A percentile compares a stretch with the other conserved stretches of the same genome.
Conservation (phyloP, 2,888 invertebrate genomes). For the Dascillus cervinus region DNA sequence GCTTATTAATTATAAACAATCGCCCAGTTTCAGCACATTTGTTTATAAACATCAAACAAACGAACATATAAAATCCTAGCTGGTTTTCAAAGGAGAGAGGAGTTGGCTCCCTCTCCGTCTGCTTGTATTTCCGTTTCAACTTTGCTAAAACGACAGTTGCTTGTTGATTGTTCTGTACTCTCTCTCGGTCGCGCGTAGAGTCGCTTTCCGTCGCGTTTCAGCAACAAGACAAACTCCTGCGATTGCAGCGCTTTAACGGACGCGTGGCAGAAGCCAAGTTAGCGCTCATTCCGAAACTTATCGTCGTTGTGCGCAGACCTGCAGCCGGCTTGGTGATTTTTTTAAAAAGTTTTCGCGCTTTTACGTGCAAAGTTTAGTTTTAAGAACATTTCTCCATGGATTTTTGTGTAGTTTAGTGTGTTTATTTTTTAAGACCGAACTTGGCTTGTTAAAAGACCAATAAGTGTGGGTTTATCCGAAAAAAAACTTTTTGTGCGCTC, state of each 20-base stretch:
- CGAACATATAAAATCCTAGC: no score
- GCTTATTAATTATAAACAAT: no score
- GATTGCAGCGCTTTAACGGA: conserved; percentile 18
- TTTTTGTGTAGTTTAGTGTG: no score
- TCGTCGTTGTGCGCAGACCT: conserved; percentile 11
- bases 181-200: conserved; percentile 11
- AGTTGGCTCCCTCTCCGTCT: conserved; percentile 9
- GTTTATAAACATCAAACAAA: conserved; percentile 13
- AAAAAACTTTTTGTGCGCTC: no score
- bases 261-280: conserved; percentile 19
- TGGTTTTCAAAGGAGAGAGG: no score
- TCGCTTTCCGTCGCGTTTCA: conserved; percentile 6
- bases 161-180: conserved; percentile 23
- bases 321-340: not conserved
- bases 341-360: conserved; percentile 13
- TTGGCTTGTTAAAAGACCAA: no score
- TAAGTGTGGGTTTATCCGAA: no score
- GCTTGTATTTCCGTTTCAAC: conserved; percentile 9
- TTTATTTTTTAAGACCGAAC: no score
- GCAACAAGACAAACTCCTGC: no score
- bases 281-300: conserved; percentile 20
- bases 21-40: conserved; percentile 18
- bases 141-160: conserved; percentile 19
- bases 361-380: conserved; percentile 9
- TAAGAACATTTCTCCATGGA: no score